Percentiles rank a stretch among this genome's conserved stretches.
phyloP scores from a whole-genome alignment of 2,113 vertebrate genomes.

The Pomatorhinus ruficollis region DNA sequence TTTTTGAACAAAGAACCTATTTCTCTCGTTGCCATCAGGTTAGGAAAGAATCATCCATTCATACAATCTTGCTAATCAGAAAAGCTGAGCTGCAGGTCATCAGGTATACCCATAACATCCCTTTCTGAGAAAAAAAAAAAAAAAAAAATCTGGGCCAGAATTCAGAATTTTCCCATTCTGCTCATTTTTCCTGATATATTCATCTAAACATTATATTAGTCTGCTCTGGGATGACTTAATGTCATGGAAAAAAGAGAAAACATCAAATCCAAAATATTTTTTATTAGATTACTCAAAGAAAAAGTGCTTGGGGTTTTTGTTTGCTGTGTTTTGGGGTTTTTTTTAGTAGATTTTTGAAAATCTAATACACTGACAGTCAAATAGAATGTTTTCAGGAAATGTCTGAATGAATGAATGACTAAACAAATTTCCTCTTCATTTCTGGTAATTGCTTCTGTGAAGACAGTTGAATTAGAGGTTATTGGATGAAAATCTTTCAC shows the following conservation, averaged over 20 bases:
- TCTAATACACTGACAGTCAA: not conserved
- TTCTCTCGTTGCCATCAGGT: not conserved
- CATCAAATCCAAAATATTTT: not conserved
- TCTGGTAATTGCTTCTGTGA: not conserved
- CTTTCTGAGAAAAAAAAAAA: too few relatives aligned
- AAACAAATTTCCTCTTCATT: conserved; percentile 26
- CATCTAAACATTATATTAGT: not conserved
- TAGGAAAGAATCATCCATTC: not conserved
- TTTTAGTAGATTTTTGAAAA: not conserved
- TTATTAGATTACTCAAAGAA: not conserved
- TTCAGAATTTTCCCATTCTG: not conserved
- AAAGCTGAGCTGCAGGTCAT: not conserved
- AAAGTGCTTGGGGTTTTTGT: not conserved
- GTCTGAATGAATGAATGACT: not conserved
- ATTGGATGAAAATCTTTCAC: not conserved
- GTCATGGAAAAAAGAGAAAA: not conserved
- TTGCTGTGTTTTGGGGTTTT: not conserved
- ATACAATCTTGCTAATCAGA: not conserved
- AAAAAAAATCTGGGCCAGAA: too few relatives aligned
- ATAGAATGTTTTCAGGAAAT: not conserved
- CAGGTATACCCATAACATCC: not conserved
- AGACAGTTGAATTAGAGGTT: not conserved
- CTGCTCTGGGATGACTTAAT: not conserved
- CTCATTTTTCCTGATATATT: not conserved
- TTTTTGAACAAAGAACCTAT: not conserved